A percentile compares a stretch with the other conserved stretches of the same genome.
These are phyloP conservation scores for Capromys pilorides DNA, from an alignment of 2,797 vertebrate species.

Conservation along the genomic window DNA sequence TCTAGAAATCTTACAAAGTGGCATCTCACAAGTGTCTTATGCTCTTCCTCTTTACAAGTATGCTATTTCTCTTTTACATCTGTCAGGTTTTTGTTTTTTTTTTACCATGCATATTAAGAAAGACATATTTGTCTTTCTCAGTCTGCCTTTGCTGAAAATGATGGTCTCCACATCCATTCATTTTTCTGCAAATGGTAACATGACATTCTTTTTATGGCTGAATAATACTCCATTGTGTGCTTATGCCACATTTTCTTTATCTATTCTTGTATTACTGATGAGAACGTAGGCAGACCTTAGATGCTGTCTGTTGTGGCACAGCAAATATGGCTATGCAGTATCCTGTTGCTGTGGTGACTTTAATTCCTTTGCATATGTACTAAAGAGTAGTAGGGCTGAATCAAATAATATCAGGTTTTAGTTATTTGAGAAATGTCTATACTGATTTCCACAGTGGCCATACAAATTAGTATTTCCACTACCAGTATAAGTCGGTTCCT, in stretches of 20 bases:
- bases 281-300: not conserved
- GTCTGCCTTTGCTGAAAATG: not conserved
- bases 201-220: not conserved
- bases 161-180: not conserved
- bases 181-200: not conserved
- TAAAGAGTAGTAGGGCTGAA: not conserved
- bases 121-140: not conserved
- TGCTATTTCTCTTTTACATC: not conserved
- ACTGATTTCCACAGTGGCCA: not conserved
- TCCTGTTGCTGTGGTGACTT: not conserved
- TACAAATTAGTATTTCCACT: not conserved
- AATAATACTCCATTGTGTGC: not conserved
- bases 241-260: not conserved
- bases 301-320: not conserved
- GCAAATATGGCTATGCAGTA: not conserved
- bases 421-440: not conserved
- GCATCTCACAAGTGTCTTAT: not conserved
- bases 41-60: not conserved
- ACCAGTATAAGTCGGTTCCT: not conserved
- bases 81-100: not conserved
- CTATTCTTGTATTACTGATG: not conserved
- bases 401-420: not conserved
- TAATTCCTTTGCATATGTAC: not conserved
- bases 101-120: not conserved
- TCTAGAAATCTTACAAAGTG: constrained; percentile 27